Base-by-base conservation (phyloP, 2,888 invertebrate genomes). In the Hermaeophaga mercurialis region DNA sequence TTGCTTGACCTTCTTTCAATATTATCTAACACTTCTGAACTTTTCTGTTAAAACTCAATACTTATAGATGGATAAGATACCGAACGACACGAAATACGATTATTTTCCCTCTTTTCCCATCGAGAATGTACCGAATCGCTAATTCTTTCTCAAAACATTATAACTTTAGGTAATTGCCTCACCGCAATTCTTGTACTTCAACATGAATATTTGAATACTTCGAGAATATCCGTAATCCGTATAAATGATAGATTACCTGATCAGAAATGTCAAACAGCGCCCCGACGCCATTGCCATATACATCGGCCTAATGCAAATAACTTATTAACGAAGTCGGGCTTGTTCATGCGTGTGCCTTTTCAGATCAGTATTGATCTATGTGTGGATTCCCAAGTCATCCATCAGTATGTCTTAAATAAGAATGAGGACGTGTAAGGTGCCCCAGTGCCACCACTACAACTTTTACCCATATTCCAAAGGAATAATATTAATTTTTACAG, bases 341-440 rank as follows among this genome's bases (percentile, higher is more conserved):
- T 44, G 43, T 52, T 52, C 52, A 44, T 43, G 52, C 52, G 52
- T 52, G 52, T 52, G 34, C 43, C 52, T 52, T 52, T 52, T 44
- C 52, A 34, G 43, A 52, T 52, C 39, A 18, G 43, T 52, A 52
- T 52, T 34, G 43, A 50, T 50, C 50, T 52, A 43, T 48, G 39
- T 48, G 38, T 48, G 48, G 39, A 48, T 38, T 52, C 52, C 24
- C 52, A 43, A 52, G 52, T 43, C 52, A 52, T 52, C 52, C 52
- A 52, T 52, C 52, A 52, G 52, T 52, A 38, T 48, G 48, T 48
- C 48, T 39, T 48, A 48, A 48, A 48, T 48, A 48, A 48, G 48
- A 48, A 36, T 38, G 28, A 48, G 39, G 18, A 39, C 48, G 15
- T 38, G 11, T 39, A 39, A 39, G 12, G 33, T 11, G 39, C 2